Conservation (phyloP, 2,888 invertebrate genomes). For the Tanytarsus gracilentus region DNA sequence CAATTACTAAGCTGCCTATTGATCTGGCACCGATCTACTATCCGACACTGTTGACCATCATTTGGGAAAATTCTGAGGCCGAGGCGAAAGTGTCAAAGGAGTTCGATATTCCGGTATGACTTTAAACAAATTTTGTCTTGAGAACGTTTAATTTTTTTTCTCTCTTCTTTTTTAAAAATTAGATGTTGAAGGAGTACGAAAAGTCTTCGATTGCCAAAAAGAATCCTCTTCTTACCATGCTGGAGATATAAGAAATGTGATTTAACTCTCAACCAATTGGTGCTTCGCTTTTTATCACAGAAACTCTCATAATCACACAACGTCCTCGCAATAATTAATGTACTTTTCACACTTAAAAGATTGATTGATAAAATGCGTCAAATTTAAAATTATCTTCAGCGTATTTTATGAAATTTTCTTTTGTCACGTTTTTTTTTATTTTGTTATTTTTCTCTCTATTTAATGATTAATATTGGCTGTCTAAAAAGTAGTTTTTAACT, state of each 20-base stretch:
- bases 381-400: too few relatives aligned
- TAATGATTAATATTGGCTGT: too few relatives aligned
- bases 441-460: too few relatives aligned
- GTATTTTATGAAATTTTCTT: too few relatives aligned
- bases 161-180: conserved; percentile 21
- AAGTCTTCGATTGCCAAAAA: conserved; percentile 41
- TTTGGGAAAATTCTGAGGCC: conserved; percentile 40
- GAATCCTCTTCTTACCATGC: conserved; percentile 39
- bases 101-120: conserved; percentile 41
- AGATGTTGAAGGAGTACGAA: conserved; percentile 42
- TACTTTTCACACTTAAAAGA: neutral
- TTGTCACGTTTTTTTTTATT: too few relatives aligned
- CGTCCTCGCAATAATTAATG: neutral
- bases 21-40: conserved; percentile 41
- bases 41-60: conserved; percentile 42
- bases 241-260: conserved; percentile 31
- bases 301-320: neutral
- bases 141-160: conserved; percentile 8
- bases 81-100: conserved; percentile 40
- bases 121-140: neutral
- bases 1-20: conserved; percentile 40
- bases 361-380: too few relatives aligned
- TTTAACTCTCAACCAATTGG: neutral
- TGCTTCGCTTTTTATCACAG: neutral
- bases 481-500: too few relatives aligned